A percentile compares a stretch with the other conserved stretches of the same genome.
Conservation (phyloP, 1,140 invertebrate genomes). For the Limonius californicus region DNA sequence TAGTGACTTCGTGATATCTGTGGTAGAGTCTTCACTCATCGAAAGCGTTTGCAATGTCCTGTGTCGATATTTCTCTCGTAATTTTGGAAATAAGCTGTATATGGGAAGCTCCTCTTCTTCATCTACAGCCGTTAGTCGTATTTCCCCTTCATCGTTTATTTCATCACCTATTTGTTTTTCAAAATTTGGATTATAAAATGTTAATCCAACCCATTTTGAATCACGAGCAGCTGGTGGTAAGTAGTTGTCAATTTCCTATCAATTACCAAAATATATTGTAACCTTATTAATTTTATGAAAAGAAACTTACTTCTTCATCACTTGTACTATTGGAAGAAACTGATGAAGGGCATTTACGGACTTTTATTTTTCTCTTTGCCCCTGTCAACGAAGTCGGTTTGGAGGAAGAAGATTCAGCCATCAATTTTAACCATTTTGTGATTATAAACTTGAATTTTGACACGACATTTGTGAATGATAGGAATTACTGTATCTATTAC, state of each 20-base stretch:
- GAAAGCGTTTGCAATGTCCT: background rate
- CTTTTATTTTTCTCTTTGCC: no score
- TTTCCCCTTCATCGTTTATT: constrained; percentile 4
- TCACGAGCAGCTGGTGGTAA: constrained; percentile 13
- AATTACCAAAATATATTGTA: background rate
- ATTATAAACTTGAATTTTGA: constrained; percentile 18
- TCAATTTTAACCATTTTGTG: constrained; percentile 3
- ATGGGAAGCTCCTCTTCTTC: background rate
- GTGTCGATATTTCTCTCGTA: background rate
- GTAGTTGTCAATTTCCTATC: background rate
- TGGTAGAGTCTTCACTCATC: background rate
- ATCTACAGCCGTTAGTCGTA: constrained; percentile 6
- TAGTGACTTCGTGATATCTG: constrained; percentile 15
- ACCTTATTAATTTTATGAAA: background rate
- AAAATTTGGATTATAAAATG: constrained; percentile 20
- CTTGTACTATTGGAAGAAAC: no score
- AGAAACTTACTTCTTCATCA: no score
- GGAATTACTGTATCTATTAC: no score
- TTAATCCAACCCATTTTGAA: constrained; percentile 17
- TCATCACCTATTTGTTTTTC: constrained; percentile 7
- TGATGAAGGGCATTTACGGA: no score
- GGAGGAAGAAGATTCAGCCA: no score
- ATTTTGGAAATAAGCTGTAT: constrained; percentile 6
- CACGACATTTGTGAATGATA: constrained; percentile 23
- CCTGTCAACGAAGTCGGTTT: no score